Base-by-base conservation (phyloP, 2,113 vertebrate species). In the Tachycineta bicolor region DNA sequence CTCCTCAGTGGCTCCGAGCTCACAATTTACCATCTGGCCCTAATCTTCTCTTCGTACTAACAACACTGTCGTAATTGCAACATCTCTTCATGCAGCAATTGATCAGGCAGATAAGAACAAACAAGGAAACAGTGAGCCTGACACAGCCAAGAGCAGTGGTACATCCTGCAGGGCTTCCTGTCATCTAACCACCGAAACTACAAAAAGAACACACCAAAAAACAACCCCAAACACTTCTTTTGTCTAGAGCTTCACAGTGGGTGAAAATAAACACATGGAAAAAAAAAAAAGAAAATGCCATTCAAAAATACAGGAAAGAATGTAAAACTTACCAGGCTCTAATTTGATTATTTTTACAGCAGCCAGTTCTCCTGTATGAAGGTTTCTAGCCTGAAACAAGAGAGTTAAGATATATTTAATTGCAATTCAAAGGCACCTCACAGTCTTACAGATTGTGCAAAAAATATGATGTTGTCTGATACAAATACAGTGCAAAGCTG, bases 311-410 rank as follows among this genome's bases (percentile, higher is more conserved):
- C 5, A 84, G 52, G 89, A 44, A 95, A 76, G 68, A 49, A 84
- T 77, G 80, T 26, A 31, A 85, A 93, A 98, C 98, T 98, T 98
- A 99, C 99, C 99, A 97, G 99, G 99, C 95, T 99, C 99, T 98
- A 99, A 97, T 95, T 99, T 99, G 94, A 99, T 99, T 94, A 99
- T 99, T 98, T 99, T 99, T 89, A 99, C 99, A 92, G 99, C 99
- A 94, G 99, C 99, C 89, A 99, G 98, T 84, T 99, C 99, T 96
- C 99, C 99, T 2, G 99, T 99, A 78, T 99, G 98, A 89, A 99
- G 97, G 97, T 99, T 99, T 97, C 99, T 98, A 94, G 99, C 99
- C 99, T 99, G 98, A 85, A 98, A 98, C 6, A n/a, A 95, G 71
- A 97, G 69, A 96, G 69, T 69, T 50, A 81, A 98, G 96, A 87